Conservation (phyloP, 2,113 vertebrate genomes). For the Ovis aries region ARS-UI_Ramb_v3.0 NC_056055.1:944001-944500, state of each 20-base stretch:
- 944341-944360: accelerated
- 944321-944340: accelerated
- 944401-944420: not conserved
- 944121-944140: accelerated
- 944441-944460: not conserved
- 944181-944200: not conserved
- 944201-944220: not conserved
- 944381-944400: not conserved
- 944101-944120: no score
- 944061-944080: not conserved
- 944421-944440: not conserved
- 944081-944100: not conserved
- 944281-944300: no score
- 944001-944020: accelerated
- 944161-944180: not conserved
- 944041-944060: accelerated
- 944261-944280: accelerated
- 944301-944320: accelerated
- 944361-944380: not conserved
- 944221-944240: not conserved
- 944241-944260: no score
- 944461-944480: accelerated
- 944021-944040: not conserved
- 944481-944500: no score
- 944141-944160: accelerated